Conservation (phyloP, 2,888 invertebrate genomes). For the Synanthedon andrenaeformis region DNA sequence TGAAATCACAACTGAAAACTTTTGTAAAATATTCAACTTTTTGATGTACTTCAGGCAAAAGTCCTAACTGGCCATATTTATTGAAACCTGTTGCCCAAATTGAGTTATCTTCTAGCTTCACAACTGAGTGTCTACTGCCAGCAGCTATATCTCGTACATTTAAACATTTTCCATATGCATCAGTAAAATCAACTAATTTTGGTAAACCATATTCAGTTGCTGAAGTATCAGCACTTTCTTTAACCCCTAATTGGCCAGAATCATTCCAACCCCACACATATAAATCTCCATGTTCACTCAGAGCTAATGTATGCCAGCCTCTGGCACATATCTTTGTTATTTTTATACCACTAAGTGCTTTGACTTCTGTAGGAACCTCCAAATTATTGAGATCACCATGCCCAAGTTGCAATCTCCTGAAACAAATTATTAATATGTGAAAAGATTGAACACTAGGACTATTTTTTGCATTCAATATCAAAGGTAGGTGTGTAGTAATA, state of each 20-base stretch:
- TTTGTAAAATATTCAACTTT: conserved; percentile 33
- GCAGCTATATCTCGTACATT: conserved; percentile 75
- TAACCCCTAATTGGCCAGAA: conserved; percentile 84
- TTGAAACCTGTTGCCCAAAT: conserved; percentile 86
- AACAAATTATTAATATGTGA: conserved; percentile 15
- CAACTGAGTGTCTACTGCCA: conserved; percentile 82
- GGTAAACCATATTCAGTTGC: conserved; percentile 26
- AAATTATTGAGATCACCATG: conserved; percentile 77
- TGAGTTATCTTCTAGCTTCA: conserved; percentile 74
- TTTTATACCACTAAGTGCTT: conserved; percentile 81
- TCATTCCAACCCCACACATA: conserved; percentile 95
- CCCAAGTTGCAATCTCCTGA: conserved; percentile 89
- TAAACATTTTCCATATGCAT: conserved; percentile 47
- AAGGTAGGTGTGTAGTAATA: too few relatives aligned
- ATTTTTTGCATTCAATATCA: not conserved
- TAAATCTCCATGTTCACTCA: conserved; percentile 83
- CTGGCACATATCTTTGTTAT: conserved; percentile 80
- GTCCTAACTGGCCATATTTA: conserved; percentile 82
- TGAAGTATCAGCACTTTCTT: conserved; percentile 32
- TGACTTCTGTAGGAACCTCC: conserved; percentile 74
- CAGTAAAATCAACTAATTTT: conserved; percentile 41
- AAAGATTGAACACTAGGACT: not conserved
- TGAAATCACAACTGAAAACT: conserved; percentile 20
- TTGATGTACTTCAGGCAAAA: conserved; percentile 28
- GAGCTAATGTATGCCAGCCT: conserved; percentile 88